Evolutionary conservation across 2,113 vertebrate species (phyloP).

Genomic region (Etheostoma spectabile): DNA sequence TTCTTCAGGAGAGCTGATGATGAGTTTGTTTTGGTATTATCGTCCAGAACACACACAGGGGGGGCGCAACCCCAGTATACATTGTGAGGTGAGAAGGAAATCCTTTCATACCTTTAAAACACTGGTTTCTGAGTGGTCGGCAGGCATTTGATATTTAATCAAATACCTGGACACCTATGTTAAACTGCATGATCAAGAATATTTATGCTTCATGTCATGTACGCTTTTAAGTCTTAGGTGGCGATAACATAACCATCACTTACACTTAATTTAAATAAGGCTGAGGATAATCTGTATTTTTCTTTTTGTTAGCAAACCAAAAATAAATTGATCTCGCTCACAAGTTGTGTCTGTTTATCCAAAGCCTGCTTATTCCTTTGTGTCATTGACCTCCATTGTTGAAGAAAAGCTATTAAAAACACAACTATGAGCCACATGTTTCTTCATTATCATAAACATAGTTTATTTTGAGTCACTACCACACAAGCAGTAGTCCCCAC

Average conservation of each 20-base stretch:
- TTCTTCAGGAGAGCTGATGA: slow-evolving; percentile 95
- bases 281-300: neutral
- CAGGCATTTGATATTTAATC: neutral
- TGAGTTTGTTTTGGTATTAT: slow-evolving; percentile 99
- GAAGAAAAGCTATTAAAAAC: neutral
- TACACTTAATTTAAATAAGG: neutral
- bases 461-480: neutral
- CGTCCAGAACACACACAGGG: slow-evolving; percentile 98
- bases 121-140: neutral
- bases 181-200: neutral
- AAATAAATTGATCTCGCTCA: neutral
- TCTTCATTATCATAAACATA: slow-evolving; percentile 3
- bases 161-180: neutral
- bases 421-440: neutral
- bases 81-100: slow-evolving; percentile 88
- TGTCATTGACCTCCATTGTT: neutral
- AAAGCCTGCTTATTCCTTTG: neutral
- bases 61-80: slow-evolving; percentile 91
- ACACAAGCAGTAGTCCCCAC: neutral
- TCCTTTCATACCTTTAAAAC: neutral
- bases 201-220: neutral
- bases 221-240: neutral
- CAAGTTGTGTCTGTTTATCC: neutral
- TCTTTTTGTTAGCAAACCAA: neutral
- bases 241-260: neutral